Base-by-base conservation (phyloP, 2,797 vertebrate genomes). In the Darevskia mixta region DNA sequence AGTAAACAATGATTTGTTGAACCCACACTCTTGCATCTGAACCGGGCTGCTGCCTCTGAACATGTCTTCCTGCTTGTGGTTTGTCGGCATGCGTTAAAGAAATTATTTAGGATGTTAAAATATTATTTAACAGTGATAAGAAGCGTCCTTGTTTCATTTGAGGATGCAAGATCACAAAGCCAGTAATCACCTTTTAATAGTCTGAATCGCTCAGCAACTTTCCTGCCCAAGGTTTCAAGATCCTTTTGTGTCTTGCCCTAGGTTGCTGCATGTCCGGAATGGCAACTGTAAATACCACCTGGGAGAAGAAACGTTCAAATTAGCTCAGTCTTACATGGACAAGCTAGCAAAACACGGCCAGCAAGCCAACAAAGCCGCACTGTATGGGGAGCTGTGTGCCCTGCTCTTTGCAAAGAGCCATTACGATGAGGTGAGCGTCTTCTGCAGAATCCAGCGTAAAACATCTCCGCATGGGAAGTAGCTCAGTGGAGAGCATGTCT, bases 371-470 rank as follows among this genome's bases (percentile, higher is more conserved):
- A 99, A 98, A 96, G 99, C 99, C 0, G 99, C 99, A 0, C 98
- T 99, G 1, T 99, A 99, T 3, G 99, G 98, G 71, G 99, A 99
- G 95, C 97, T 99, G 2, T 99, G 99, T 83, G 98, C 98, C 3
- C 97, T 99, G 93, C 98, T 99, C 77, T 99, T 99, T 91, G 99
- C 99, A 95, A 99, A 99, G 98, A 99, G 99, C 96, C 99, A 99
- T 96, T 99, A 99, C 10, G 99, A 99, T 83, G 99, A 99, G 98
- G 99, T 99, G 95, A 92, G 96, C 91, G 0, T 15, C 88, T 76
- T 72, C 23, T 4, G 0, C n/a, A 45, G 58, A 8, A 9, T 29
- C n/a, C 17, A 25, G 9, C 41, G 32, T n/a, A 1, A 49, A 3
- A 0, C 0, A 6, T 58, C 55, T 35, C 2, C 0, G 0, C 8